Base-by-base conservation (phyloP, 1,140 invertebrate genomes). In the Trachymyrmex cornetzi region DNA sequence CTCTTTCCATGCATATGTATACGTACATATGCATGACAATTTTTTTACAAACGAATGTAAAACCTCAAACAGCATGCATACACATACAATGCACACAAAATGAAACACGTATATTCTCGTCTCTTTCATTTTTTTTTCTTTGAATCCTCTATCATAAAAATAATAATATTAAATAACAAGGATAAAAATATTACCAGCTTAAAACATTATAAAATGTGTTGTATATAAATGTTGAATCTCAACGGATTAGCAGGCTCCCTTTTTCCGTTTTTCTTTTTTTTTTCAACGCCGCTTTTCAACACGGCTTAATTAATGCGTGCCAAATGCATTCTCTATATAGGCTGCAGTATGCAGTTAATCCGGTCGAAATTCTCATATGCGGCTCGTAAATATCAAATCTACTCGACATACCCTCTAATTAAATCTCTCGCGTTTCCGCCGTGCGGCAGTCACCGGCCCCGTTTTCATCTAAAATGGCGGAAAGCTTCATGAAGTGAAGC, bases 321-420 rank as follows among this genome's bases (percentile, higher is more conserved):
- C 11, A 38, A 71, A 63, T 75, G 34, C 22, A 55, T 34, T 74
- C 19, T 74, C 11, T 9, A n/a, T 59, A 71, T 30, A 72, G 30
- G 1, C 14, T 14, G 4, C 9, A 27, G 14, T 14, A 22, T 19
- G n/a, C 74, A 27, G 59, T 66, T 79, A 85, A 85, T 79, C 30
- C 74, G 16, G 44, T 85, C 27, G 61, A 79, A 79, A 79, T 85
- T 79, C 59, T 79, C 71, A 85, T 81, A 72, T 84, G 69, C 57
- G n/a, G 38, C 80, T 34, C 80, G 80, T 84, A 84, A 84, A 84
- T 84, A 84, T 24, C 57, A 84, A 84, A 84, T 84, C 80, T 59
- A 69, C 69, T 61, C 69, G 57, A 63, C 80, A n/a, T 75, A 27
- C 71, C 14, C 57, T 75, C 38, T 84, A 84, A 84, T 84, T 84